Percentiles rank a stretch among this genome's conserved stretches.
Conservation (phyloP, 2,113 vertebrate genomes). For the Litocranius walleri region DNA sequence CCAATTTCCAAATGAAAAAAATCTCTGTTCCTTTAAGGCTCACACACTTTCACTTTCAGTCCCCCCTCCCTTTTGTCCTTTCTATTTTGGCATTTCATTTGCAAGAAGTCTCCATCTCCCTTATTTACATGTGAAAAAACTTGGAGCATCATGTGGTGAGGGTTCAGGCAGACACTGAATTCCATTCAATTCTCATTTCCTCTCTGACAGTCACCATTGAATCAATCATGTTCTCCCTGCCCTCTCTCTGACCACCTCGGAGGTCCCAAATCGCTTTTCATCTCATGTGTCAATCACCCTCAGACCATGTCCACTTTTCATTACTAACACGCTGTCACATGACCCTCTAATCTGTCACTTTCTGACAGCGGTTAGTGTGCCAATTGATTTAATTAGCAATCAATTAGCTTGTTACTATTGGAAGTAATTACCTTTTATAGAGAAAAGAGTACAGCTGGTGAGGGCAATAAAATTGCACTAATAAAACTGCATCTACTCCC, state of each 20-base stretch:
- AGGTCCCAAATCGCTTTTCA: constrained; percentile 86
- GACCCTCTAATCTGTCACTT: constrained; percentile 94
- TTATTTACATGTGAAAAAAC: constrained; percentile 97
- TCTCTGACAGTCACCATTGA: constrained; percentile 87
- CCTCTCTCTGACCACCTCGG: constrained; percentile 85
- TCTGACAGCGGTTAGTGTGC: constrained; percentile 93
- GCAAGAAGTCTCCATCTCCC: constrained; percentile 81
- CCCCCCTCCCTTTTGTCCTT: constrained; percentile 60
- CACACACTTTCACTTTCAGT: constrained; percentile 57
- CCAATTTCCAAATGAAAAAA: constrained; percentile 27
- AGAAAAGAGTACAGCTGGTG: constrained; percentile 97
- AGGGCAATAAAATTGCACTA: constrained; percentile 90
- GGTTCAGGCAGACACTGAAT: constrained; percentile 85
- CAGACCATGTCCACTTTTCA: constrained; percentile 89
- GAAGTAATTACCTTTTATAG: constrained; percentile 99
- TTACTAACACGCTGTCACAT: constrained; percentile 84
- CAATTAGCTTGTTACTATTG: constrained; percentile 99
- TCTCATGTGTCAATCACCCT: constrained; percentile 86
- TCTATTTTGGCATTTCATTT: constrained; percentile 79
- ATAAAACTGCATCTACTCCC: constrained; percentile 85
- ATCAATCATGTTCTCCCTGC: constrained; percentile 90
- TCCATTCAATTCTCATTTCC: constrained; percentile 93
- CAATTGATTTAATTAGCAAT: constrained; percentile 99
- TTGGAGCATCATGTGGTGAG: constrained; percentile 88
- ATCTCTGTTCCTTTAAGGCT: constrained; percentile 51